Evolutionary conservation across 1,140 invertebrate species (phyloP), one percentile per base, ranked within the genome.

Genomic region (Matsumurasca onukii): DNA sequence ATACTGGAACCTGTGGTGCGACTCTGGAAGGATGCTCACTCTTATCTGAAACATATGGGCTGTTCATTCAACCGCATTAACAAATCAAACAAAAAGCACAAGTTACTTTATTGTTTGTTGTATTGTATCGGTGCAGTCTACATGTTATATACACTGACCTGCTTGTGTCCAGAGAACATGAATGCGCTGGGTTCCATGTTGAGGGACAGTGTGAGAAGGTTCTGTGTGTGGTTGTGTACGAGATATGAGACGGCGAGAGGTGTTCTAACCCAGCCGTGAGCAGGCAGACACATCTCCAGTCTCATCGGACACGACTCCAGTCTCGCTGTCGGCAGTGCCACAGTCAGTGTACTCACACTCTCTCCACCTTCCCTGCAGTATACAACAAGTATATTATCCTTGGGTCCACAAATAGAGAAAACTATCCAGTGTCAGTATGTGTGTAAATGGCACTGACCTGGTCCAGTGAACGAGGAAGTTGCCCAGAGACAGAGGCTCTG

Each of bases 81-180:
- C 5, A 39, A 5, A 39, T 9, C 34, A 39, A 9, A 39, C 34
- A 39, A 39, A 39, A 39, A 39, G 5, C 34, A 9, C 5, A 39
- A 5, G 34, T 17, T 17, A 39, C 34, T 39, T 39, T 17, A 39
- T 9, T 39, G 17, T 17, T 39, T 39, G 34, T 9, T 39, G 34
- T 39, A 39, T 39, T 39, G 34, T 9, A 39, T 9, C 5, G 5
- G 17, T 9, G 17, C 5, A 39, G 17, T 39, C 5, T 39, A 9
- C 17, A 17, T 39, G 17, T 39, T 39, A 17, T 39, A 39, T 9
- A 17, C 5, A 17, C 17, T 39, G 78, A 93, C 89, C 80, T 94
- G 89, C 82, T 93, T 95, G 73, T 94, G 91, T 2, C 94, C 94
- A 73, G 92, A 86, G 82, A 92, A 95, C 91, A 95, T 94, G 75